These are phyloP conservation scores for Upupa epops DNA, from an alignment of 2,113 vertebrate species.

Conservation along the genomic window DNA sequence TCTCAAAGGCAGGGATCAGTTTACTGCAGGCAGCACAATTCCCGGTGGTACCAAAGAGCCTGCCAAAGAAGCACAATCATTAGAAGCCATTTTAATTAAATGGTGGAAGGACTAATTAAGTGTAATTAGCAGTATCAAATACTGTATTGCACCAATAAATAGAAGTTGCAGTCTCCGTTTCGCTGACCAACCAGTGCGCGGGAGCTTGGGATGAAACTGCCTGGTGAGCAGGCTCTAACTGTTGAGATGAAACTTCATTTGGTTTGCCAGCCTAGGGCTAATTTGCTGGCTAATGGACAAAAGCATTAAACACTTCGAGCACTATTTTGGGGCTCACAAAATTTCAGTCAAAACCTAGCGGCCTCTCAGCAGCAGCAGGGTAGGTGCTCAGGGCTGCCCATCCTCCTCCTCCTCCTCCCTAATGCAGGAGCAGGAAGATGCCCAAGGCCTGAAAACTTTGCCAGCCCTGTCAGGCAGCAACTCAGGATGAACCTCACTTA, in stretches of 20 bases:
- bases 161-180: conserved; percentile 69
- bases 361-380: neutral
- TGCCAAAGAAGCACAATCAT: conserved; percentile 80
- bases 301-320: conserved; percentile 55
- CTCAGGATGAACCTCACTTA: neutral
- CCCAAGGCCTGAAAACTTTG: neutral
- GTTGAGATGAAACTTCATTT: conserved; percentile 50
- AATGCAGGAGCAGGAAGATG: accelerated
- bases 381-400: neutral
- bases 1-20: conserved; percentile 99
- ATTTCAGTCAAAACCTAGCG: conserved; percentile 58
- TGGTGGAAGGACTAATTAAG: conserved; percentile 74
- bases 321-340: conserved; percentile 65
- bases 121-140: conserved; percentile 79
- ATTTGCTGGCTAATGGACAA: conserved; percentile 72
- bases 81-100: conserved; percentile 77
- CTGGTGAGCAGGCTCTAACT: conserved; percentile 33
- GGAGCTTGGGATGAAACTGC: conserved; percentile 76
- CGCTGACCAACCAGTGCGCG: conserved; percentile 72
- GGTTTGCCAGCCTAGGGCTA: conserved; percentile 57
- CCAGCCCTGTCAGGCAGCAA: neutral
- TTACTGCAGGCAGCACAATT: conserved; percentile 99
- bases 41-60: conserved; percentile 98
- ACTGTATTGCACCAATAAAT: conserved; percentile 75
- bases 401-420: too few species aligned